Evolutionary conservation across 2,113 vertebrate genomes (phyloP).

Genomic region (Pachycephala philippinensis): DNA sequence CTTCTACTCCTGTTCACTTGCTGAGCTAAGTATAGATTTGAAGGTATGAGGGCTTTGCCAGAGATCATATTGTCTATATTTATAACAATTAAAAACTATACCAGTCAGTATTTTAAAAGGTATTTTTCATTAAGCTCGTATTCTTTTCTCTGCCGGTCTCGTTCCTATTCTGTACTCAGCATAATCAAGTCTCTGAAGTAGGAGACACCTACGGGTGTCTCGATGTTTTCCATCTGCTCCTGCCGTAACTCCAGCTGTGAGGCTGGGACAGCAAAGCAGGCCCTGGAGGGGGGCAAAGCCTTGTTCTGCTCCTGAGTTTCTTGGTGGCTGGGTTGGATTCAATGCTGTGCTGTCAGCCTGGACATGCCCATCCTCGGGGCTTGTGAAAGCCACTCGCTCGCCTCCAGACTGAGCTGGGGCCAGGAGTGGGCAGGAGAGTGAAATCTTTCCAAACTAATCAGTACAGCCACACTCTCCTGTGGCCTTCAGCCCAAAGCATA

Average conservation of each 20-base stretch:
- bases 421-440: neutral
- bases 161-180: neutral
- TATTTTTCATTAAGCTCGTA: neutral
- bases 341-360: neutral
- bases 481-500: neutral
- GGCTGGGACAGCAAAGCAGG: neutral
- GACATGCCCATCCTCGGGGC: fast-evolving
- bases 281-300: neutral
- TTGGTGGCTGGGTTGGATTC: neutral
- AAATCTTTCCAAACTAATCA: neutral
- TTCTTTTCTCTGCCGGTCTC: neutral
- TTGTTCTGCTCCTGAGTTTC: neutral
- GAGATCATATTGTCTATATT: neutral
- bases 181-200: neutral
- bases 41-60: neutral
- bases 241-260: neutral
- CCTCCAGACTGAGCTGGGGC: neutral
- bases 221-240: neutral
- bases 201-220: fast-evolving
- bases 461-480: neutral
- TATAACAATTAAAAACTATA: neutral
- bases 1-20: neutral
- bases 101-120: neutral
- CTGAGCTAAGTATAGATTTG: slow-evolving; percentile 29
- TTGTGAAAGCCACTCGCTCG: fast-evolving